Evolutionary conservation across 2,888 invertebrate genomes (phyloP), one percentile per base, ranked within the genome.

Genomic region (Acleris literana): DNA sequence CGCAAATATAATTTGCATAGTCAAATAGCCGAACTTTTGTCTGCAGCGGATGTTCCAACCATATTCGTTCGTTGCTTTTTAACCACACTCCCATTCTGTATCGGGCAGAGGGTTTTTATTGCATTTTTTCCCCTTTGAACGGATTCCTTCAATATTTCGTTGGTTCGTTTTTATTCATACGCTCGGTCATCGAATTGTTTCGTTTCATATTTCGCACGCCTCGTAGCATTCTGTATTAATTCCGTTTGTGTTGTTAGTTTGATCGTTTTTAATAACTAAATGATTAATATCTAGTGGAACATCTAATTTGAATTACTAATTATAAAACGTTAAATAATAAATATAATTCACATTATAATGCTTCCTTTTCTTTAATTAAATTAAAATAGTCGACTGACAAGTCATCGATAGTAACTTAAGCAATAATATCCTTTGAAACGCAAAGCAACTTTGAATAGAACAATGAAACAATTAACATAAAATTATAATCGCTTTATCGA

Each of bases 1-100:
- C 86, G 93, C 92, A 93, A 93, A 93, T 93, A 92, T 92, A 93
- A 93, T 93, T 93, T 93, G 93, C 93, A 93, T 93, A 92, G 90
- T 82, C 92, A 92, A 93, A 90, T 93, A 92, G 90, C 84, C 88
- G 77, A 87, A 92, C 90, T 88, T 91, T 91, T 90, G 92, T 91
- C 89, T 91, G 91, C 87, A 85, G 79, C 90, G 88, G 90, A 89
- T 89, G 89, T 88, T 91, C 86, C 85, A 87, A 87, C 89, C 92
- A 90, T 91, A 91, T 90, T 88, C 92, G 90, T 87, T 87, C 84
- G 88, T 90, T 88, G 89, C 90, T 92, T 92, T 91, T 88, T 88
- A 90, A 88, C 89, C 90, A 87, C 89, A 89, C 91, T 86, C 87
- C 87, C 87, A 83, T 86, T 87, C 84, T 88, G 89, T 88, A 87